These are phyloP conservation scores for Vireo altiloquus DNA, from an alignment of 2,113 vertebrate genomes.

Conservation along the genomic window DNA sequence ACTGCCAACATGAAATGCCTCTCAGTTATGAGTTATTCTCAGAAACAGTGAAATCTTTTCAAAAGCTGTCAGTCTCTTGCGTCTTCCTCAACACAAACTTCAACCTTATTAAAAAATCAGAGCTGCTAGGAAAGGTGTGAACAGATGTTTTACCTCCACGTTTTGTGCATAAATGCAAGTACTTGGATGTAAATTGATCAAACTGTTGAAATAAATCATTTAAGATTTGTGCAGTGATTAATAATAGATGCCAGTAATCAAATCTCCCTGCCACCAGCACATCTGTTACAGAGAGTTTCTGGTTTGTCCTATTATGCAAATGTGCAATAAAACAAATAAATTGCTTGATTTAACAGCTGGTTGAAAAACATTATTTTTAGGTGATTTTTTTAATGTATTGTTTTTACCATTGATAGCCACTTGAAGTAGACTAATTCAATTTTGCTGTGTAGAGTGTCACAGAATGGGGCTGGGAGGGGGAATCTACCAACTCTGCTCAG, in stretches of 20 bases:
- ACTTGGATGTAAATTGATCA: conserved; percentile 76
- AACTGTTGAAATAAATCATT: conserved; percentile 81
- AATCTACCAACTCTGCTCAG: not conserved
- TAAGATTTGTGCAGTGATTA: conserved; percentile 82
- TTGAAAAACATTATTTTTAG: conserved; percentile 78
- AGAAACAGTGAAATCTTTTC: conserved; percentile 16
- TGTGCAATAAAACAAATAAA: conserved; percentile 80
- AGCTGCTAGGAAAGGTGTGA: conserved; percentile 65
- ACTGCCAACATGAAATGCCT: not conserved
- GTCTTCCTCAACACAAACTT: conserved; percentile 54
- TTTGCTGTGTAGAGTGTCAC: conserved; percentile 20
- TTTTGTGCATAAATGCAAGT: conserved; percentile 72
- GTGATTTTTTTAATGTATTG: conserved; percentile 70
- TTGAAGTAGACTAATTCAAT: conserved; percentile 68
- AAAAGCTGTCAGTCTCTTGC: conserved; percentile 49
- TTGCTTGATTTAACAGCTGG: conserved; percentile 79
- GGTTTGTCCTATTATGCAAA: conserved; percentile 81
- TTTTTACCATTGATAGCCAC: conserved; percentile 61
- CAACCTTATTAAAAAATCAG: conserved; percentile 61
- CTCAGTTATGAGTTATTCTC: conserved; percentile 16
- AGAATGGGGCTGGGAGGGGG: not conserved
- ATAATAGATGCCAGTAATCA: conserved; percentile 81
- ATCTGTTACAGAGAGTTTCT: conserved; percentile 78
- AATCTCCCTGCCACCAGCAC: conserved; percentile 76
- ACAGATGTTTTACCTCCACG: conserved; percentile 78